phyloP scores from a whole-genome alignment of 2,113 vertebrate species.

The Centropus unirufus region DNA sequence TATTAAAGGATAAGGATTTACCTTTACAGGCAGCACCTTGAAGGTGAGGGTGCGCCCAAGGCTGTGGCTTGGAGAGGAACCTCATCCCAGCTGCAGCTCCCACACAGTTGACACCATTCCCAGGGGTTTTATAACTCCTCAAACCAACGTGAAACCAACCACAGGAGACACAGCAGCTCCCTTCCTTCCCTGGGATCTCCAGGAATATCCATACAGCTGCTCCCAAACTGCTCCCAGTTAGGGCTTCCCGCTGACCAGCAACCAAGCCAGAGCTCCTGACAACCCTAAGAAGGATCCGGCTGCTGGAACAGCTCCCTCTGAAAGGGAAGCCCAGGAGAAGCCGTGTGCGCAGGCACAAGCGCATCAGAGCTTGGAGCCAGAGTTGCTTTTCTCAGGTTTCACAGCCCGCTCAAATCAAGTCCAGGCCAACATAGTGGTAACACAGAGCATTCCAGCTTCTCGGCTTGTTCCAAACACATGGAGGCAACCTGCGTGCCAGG shows the following conservation, averaged over 20 bases:
- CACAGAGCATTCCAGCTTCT: not conserved
- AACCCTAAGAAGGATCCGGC: not conserved
- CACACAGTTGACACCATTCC: not conserved
- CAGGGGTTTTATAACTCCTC: not conserved
- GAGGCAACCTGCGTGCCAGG: not conserved
- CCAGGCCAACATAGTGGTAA: not conserved
- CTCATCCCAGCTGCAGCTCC: not conserved
- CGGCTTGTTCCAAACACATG: not conserved
- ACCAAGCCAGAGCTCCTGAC: not conserved
- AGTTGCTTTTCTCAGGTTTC: not conserved
- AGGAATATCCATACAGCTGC: not conserved
- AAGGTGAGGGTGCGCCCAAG: not conserved
- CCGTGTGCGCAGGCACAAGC: not conserved
- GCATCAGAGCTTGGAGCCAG: not conserved
- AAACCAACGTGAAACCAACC: rapidly evolving
- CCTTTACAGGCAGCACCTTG: not conserved
- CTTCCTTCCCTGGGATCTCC: not conserved
- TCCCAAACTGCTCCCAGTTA: not conserved
- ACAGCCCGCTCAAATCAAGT: not conserved
- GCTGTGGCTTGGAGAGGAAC: not conserved
- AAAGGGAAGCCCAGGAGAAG: not conserved
- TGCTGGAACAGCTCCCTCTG: not conserved
- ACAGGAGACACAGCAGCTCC: not conserved
- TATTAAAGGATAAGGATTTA: slow-evolving; percentile 47
- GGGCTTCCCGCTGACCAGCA: rapidly evolving